Percentiles rank a stretch among this genome's conserved stretches.
phyloP scores from a whole-genome alignment of 1,140 invertebrate genomes.

The Sogatella furcifera region DNA sequence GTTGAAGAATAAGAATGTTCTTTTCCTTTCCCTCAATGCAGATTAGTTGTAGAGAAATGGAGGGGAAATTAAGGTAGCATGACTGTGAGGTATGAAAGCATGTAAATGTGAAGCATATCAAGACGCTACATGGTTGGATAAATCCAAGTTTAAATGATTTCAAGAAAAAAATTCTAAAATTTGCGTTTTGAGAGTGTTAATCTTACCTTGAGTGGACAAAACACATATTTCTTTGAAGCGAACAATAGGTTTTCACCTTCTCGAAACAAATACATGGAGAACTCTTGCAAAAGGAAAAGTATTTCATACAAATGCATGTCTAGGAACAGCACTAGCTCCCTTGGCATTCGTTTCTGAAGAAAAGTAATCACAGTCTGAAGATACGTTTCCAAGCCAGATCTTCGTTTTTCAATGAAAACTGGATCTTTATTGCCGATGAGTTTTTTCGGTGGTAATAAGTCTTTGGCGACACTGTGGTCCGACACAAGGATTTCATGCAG shows the following conservation, averaged over 20 bases:
- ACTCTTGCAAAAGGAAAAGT: conserved; percentile 63
- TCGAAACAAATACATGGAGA: conserved; percentile 57
- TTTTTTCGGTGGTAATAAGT: conserved; percentile 83
- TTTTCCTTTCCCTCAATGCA: no score
- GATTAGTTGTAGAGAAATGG: no score
- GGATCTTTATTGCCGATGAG: conserved; percentile 69
- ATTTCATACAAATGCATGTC: conserved; percentile 76
- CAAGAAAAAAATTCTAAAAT: no score
- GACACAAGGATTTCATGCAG: conserved; percentile 70
- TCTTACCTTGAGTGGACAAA: conserved; percentile 61
- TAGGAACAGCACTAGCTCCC: conserved; percentile 62
- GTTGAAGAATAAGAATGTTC: no score
- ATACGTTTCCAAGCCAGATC: conserved; percentile 67
- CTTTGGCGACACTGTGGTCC: conserved; percentile 68
- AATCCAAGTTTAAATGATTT: no score
- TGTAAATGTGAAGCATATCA: no score
- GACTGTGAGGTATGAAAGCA: no score
- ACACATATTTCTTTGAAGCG: conserved; percentile 45
- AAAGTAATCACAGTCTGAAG: conserved; percentile 64
- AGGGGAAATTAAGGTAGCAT: no score
- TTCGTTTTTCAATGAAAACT: conserved; percentile 72
- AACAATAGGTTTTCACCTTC: conserved; percentile 54
- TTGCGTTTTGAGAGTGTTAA: neutral
- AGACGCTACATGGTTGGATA: no score
- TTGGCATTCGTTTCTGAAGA: conserved; percentile 59